Evolutionary conservation across 2,113 vertebrate genomes (phyloP).

Genomic region (Rhagologus leucostigma): DNA sequence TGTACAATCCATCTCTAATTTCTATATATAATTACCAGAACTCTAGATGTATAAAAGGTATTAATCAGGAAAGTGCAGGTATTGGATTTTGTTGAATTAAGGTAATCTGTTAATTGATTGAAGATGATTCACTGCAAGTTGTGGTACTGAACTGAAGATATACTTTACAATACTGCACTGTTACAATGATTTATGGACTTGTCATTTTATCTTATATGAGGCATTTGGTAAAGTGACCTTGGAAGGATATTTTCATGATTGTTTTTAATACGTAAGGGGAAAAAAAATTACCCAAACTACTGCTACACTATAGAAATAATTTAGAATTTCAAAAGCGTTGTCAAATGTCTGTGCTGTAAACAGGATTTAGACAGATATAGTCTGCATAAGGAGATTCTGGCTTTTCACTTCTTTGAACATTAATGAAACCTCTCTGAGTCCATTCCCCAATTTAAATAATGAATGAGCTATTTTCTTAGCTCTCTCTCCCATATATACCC

Average conservation of each 20-base stretch:
- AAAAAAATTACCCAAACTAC: background rate
- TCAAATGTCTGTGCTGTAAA: conserved; percentile 17
- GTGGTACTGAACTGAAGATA: background rate
- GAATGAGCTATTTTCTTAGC: conserved; percentile 26
- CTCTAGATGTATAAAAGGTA: background rate
- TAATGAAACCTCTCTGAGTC: conserved; percentile 31
- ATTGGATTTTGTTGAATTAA: conserved; percentile 46
- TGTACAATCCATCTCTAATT: background rate
- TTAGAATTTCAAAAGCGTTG: conserved; percentile 15
- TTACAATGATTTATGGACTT: conserved; percentile 43
- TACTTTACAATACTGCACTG: conserved; percentile 6
- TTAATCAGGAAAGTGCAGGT: conserved; percentile 17
- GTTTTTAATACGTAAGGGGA: background rate
- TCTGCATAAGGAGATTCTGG: background rate
- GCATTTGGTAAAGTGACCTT: conserved; percentile 24
- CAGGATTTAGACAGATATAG: conserved; percentile 14
- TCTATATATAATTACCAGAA: background rate
- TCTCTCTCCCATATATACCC: background rate
- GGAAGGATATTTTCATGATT: conserved; percentile 26
- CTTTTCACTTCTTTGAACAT: conserved; percentile 16
- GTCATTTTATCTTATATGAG: conserved; percentile 11
- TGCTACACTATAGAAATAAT: background rate
- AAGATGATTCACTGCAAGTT: conserved; percentile 30
- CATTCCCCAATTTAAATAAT: conserved; percentile 48
- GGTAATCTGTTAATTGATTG: conserved; percentile 40